phyloP scores from a whole-genome alignment of 2,888 invertebrate species.

The Dolichopus griseipennis region DNA sequence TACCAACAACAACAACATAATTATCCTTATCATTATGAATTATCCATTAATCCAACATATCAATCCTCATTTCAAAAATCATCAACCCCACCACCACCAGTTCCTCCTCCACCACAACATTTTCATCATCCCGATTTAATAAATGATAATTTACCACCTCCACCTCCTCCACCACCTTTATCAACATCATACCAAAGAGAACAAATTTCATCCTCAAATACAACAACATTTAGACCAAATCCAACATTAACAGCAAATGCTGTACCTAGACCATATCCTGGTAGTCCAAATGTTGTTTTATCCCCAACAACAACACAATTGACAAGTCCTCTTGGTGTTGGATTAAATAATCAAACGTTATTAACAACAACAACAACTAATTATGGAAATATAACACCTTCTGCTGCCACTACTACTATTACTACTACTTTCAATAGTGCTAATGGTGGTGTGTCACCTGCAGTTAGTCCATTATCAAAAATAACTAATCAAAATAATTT shows the following conservation, averaged over 20 bases:
- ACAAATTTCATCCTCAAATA: constrained; percentile 19
- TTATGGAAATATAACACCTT: constrained; percentile 12
- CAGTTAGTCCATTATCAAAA: constrained; percentile 17
- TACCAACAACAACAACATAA: constrained; percentile 14
- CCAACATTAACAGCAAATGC: constrained; percentile 44
- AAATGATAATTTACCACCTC: constrained; percentile 28
- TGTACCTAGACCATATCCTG: constrained; percentile 42
- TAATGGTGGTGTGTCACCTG: constrained; percentile 17
- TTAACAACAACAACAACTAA: not conserved
- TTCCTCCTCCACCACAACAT: constrained; percentile 34
- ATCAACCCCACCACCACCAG: constrained; percentile 13
- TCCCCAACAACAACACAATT: constrained; percentile 19
- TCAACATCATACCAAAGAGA: constrained; percentile 25
- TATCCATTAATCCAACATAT: constrained; percentile 5
- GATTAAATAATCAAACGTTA: constrained; percentile 4
- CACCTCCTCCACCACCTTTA: constrained; percentile 31
- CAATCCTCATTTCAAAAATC: constrained; percentile 15
- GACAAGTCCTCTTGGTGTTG: constrained; percentile 14
- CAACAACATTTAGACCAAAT: constrained; percentile 37
- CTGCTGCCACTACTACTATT: constrained; percentile 26
- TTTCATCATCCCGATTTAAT: constrained; percentile 41
- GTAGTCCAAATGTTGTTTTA: constrained; percentile 28
- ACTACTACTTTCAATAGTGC: not conserved
- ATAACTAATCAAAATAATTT: constrained; percentile 8
- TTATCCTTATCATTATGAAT: not conserved